Evolutionary conservation across 2,797 vertebrate species (phyloP).

Genomic region (Halcyon badia): DNA sequence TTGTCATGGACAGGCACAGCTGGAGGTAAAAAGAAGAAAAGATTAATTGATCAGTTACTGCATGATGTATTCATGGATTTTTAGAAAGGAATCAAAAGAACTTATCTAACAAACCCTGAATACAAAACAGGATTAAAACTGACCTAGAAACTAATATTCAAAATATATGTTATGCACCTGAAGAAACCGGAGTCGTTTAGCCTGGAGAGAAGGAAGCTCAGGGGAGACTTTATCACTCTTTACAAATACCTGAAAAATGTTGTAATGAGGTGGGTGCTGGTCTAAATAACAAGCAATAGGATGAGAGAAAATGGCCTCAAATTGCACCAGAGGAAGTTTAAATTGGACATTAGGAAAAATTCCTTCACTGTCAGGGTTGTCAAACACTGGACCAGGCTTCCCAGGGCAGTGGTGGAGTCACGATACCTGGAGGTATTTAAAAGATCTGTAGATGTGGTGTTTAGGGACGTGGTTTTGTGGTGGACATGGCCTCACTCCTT

Average conservation of each 20-base stretch:
- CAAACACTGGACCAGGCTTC: neutral
- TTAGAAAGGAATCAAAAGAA: conserved; percentile 4
- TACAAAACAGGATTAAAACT: conserved; percentile 18
- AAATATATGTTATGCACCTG: neutral
- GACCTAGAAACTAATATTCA: neutral
- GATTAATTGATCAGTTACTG: neutral
- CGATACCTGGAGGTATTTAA: neutral
- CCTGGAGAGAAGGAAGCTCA: neutral
- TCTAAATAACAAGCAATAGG: neutral
- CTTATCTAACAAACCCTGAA: neutral
- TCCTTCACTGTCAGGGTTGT: neutral
- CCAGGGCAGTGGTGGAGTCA: neutral
- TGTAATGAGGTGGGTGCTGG: neutral
- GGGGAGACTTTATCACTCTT: neutral
- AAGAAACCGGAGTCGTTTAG: neutral
- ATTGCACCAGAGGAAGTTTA: neutral
- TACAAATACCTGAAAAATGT: neutral
- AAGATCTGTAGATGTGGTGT: neutral
- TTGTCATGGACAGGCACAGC: neutral
- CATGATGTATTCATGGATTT: neutral
- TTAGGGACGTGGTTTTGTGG: neutral
- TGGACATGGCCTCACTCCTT: neutral
- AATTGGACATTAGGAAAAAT: neutral
- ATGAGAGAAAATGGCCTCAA: neutral
- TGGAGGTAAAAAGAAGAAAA: conserved; percentile 12